Evolutionary conservation across 2,797 vertebrate species (phyloP).

Genomic region (Muraenolepis orangiensis): DNA sequence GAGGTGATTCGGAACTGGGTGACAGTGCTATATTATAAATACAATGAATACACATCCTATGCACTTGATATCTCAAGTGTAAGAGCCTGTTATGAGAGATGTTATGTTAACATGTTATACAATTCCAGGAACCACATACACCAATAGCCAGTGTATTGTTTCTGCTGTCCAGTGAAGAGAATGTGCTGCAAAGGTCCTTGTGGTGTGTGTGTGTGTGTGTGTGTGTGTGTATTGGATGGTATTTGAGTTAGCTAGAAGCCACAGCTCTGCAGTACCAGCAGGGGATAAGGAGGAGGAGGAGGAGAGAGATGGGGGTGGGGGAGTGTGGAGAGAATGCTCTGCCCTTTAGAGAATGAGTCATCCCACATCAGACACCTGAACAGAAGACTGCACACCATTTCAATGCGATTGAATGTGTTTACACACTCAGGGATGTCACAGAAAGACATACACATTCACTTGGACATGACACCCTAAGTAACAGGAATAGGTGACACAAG

Average conservation of each 20-base stretch:
- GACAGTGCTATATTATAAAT: not conserved
- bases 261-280: not conserved
- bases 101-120: too few relatives aligned
- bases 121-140: not conserved
- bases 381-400: constrained; percentile 20
- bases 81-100: constrained; percentile 1
- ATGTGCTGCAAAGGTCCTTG: not conserved
- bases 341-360: constrained; percentile 60
- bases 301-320: constrained; percentile 12
- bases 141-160: not conserved
- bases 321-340: constrained; percentile 21
- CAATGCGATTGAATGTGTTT: not conserved
- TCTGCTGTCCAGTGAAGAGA: not conserved
- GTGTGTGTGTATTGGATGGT: not conserved
- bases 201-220: too few relatives aligned
- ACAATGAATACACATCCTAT: not conserved
- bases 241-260: not conserved
- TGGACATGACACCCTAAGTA: not conserved
- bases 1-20: not conserved
- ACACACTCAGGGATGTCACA: not conserved
- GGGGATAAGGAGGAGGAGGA: not conserved
- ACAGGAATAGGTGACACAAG: not conserved
- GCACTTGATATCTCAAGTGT: not conserved
- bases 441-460: constrained; percentile 1
- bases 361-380: constrained; percentile 42